These are phyloP conservation scores for Centroberyx gerrardi DNA, from an alignment of 2,797 vertebrate genomes.

Conservation along the genomic window DNA sequence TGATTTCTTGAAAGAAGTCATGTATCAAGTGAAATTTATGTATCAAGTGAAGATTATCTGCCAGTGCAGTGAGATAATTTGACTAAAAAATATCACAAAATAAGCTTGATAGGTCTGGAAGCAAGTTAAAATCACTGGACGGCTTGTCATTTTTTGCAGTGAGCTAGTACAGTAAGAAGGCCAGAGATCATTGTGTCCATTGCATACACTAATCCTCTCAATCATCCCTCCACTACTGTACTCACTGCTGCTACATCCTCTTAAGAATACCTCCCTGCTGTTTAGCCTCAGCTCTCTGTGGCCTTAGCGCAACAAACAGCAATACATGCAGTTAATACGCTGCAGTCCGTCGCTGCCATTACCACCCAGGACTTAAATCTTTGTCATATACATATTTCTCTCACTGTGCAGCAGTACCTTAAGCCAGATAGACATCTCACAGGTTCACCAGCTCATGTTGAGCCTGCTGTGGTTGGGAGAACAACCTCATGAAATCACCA, in stretches of 20 bases:
- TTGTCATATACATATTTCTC: too few species aligned
- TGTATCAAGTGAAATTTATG: too few species aligned
- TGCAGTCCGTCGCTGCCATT: not conserved
- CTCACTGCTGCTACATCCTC: slow-evolving; percentile 28
- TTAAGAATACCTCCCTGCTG: slow-evolving; percentile 20
- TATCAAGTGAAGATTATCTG: too few species aligned
- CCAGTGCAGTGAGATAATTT: too few species aligned
- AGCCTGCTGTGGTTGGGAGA: too few species aligned
- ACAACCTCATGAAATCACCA: too few species aligned
- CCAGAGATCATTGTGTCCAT: slow-evolving; percentile 25
- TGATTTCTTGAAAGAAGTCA: too few species aligned
- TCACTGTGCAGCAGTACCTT: not conserved
- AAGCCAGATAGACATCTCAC: not conserved
- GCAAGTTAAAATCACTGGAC: too few species aligned
- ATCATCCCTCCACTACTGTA: slow-evolving; percentile 23
- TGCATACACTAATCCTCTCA: slow-evolving; percentile 33
- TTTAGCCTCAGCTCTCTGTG: slow-evolving; percentile 4
- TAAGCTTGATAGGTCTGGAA: too few species aligned
- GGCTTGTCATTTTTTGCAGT: too few species aligned
- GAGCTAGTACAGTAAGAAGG: not conserved
- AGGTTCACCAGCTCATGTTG: not conserved
- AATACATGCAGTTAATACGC: not conserved
- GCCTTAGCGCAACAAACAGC: slow-evolving; percentile 8
- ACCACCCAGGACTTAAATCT: not conserved
- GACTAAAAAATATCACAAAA: too few species aligned